phyloP scores from a whole-genome alignment of 2,888 invertebrate genomes.

The Penaeus monodon region DNA sequence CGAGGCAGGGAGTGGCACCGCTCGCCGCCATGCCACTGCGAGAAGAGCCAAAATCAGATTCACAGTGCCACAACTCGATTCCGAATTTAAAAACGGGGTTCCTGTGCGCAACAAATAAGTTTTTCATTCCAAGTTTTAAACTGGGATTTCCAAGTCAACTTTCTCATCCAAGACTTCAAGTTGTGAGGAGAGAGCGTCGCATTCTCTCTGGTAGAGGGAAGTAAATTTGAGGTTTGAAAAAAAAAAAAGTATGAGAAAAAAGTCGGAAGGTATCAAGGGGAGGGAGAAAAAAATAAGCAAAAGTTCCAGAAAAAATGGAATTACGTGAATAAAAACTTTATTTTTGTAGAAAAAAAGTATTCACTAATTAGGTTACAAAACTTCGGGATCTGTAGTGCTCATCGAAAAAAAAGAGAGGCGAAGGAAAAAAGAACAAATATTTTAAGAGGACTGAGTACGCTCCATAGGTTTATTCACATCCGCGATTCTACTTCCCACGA shows the following conservation, averaged over 20 bases:
- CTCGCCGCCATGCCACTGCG: background rate
- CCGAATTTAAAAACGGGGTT: background rate
- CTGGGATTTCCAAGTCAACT: conserved; percentile 22
- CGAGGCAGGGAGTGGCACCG: too few relatives aligned
- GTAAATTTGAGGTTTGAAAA: background rate
- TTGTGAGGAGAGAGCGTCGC: background rate
- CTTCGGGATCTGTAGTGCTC: too few relatives aligned
- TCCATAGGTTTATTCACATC: too few relatives aligned
- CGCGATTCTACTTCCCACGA: too few relatives aligned
- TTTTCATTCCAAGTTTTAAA: conserved; percentile 14
- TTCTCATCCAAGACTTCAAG: conserved; percentile 11
- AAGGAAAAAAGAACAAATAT: background rate
- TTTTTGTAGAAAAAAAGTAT: background rate
- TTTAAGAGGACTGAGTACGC: background rate
- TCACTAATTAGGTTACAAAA: background rate
- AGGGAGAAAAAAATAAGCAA: conserved; percentile 4
- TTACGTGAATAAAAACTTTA: background rate
- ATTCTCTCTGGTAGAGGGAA: conserved; percentile 14
- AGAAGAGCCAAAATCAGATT: conserved; percentile 38
- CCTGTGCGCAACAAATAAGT: conserved; percentile 28
- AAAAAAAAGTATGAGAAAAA: background rate
- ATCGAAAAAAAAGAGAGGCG: background rate
- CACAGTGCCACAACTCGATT: conserved; percentile 1
- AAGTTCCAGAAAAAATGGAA: background rate
- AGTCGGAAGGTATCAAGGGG: background rate